Percentiles rank a stretch among this genome's conserved stretches.
Conservation (phyloP, 92 coral and sea anemone genomes). For the Isaurus tuberculatus region DNA sequence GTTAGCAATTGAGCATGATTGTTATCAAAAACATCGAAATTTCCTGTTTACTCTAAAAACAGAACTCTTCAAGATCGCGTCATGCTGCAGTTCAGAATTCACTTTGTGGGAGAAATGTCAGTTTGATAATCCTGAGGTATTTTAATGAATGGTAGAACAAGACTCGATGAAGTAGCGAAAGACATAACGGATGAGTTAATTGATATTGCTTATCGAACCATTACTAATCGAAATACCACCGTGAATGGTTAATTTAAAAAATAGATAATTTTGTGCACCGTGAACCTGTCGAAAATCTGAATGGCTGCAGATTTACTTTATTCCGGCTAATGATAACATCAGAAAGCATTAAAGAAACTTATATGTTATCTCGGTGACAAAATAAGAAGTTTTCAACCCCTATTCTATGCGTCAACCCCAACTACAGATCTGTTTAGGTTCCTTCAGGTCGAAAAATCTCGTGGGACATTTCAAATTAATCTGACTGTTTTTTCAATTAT, state of each 20-base stretch:
- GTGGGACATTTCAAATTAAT: no score
- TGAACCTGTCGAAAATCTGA: not conserved
- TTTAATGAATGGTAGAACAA: conserved; percentile 25
- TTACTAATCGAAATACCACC: conserved; percentile 33
- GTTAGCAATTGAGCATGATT: conserved; percentile 42
- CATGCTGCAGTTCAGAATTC: not conserved
- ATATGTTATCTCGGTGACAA: not conserved
- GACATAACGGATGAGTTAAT: not conserved
- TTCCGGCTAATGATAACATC: not conserved
- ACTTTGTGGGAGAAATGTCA: conserved; percentile 22
- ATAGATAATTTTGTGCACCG: not conserved
- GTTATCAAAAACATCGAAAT: conserved; percentile 16
- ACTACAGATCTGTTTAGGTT: not conserved
- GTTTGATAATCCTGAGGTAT: not conserved
- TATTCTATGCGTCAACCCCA: not conserved
- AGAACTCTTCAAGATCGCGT: not conserved
- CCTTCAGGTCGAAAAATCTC: no score
- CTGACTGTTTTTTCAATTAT: no score
- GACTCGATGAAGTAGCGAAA: not conserved
- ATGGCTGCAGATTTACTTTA: not conserved
- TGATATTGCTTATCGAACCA: conserved; percentile 15
- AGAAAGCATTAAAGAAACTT: not conserved
- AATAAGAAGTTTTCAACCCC: not conserved
- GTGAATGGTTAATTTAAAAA: not conserved
- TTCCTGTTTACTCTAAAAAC: not conserved